Evolutionary conservation across 2,113 vertebrate species (phyloP).

Genomic region (Upupa epops): DNA sequence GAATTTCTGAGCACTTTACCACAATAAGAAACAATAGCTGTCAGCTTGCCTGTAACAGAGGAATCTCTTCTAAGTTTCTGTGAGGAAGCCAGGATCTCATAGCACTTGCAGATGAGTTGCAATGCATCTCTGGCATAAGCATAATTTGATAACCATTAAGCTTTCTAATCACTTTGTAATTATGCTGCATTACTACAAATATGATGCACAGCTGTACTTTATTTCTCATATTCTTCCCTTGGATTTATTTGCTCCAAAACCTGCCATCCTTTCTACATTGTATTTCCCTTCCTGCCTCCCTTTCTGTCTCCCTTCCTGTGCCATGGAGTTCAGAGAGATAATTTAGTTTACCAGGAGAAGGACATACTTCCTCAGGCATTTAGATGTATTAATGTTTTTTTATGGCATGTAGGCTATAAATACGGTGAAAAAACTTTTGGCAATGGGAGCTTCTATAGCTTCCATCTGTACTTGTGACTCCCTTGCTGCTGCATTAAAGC

Average conservation of each 20-base stretch:
- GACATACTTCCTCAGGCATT: background rate
- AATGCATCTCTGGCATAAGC: background rate
- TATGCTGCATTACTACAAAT: conserved; percentile 30
- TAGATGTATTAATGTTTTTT: background rate
- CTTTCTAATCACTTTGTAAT: conserved; percentile 47
- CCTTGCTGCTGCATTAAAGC: background rate
- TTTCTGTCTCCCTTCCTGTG: background rate
- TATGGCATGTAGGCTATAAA: background rate
- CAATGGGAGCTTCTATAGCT: background rate
- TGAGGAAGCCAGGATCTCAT: background rate
- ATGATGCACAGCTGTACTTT: background rate
- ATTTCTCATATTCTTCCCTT: background rate
- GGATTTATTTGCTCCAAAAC: background rate
- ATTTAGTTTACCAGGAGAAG: background rate
- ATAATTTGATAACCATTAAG: conserved; percentile 36
- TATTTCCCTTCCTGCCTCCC: background rate
- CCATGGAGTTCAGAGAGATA: background rate
- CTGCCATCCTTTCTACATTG: background rate
- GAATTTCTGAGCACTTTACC: background rate
- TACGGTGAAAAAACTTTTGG: background rate
- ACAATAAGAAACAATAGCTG: conserved; percentile 6
- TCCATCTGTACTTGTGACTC: background rate
- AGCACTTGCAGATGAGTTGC: conserved; percentile 16
- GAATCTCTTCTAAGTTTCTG: conserved; percentile 5
- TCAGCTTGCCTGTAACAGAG: background rate